phyloP scores from a whole-genome alignment of 2,888 invertebrate species.

The Nowickia ferox region DNA sequence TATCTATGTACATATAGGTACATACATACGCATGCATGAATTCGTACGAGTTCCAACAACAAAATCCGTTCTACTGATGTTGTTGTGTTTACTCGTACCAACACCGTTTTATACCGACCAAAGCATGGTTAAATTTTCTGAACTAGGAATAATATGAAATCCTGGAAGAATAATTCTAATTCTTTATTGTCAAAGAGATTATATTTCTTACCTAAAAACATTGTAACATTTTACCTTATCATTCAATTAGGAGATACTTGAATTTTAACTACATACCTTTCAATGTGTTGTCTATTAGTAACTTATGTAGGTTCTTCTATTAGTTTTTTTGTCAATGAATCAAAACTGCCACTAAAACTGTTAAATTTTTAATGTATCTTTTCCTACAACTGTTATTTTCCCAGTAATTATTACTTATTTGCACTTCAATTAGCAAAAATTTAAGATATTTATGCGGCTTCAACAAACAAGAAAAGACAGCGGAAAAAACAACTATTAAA shows the following conservation, averaged over 20 bases:
- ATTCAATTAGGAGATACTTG: neutral
- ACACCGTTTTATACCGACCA: neutral
- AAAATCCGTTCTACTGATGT: neutral
- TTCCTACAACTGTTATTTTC: constrained; percentile 33
- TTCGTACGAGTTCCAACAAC: neutral
- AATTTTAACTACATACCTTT: constrained; percentile 45
- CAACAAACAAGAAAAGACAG: constrained; percentile 67
- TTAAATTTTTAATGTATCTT: neutral
- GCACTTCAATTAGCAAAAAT: constrained; percentile 49
- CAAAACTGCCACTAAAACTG: constrained; percentile 23
- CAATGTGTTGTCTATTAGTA: constrained; percentile 15
- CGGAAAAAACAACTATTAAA: constrained; percentile 72
- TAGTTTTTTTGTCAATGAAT: neutral
- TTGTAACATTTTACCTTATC: neutral
- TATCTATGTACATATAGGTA: too few relatives aligned
- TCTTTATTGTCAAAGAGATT: too few relatives aligned
- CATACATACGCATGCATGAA: neutral
- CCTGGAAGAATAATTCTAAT: neutral
- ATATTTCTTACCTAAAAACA: neutral
- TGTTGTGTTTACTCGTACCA: too few relatives aligned
- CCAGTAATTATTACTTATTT: constrained; percentile 23
- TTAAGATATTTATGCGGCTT: constrained; percentile 63
- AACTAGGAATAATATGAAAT: constrained; percentile 3
- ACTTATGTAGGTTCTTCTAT: neutral
- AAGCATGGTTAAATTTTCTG: neutral